phyloP scores from a whole-genome alignment of 2,797 vertebrate species.

The Cryptoprocta ferox region DNA sequence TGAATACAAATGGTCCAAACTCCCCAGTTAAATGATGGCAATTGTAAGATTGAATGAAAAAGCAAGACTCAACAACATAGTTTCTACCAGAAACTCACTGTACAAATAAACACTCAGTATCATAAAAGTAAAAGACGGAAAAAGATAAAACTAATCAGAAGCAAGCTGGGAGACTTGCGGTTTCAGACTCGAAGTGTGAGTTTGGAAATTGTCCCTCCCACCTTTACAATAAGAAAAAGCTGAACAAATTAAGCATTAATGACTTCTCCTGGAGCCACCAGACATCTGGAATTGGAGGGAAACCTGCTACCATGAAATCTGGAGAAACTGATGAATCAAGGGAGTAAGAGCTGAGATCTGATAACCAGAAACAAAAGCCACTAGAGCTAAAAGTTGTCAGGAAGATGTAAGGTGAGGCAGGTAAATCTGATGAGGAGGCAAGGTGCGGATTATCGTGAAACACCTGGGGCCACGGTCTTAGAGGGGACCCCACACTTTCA shows the following conservation, averaged over 20 bases:
- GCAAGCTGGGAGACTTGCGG: background rate
- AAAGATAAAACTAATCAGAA: background rate
- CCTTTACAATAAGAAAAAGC: background rate
- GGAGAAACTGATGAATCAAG: background rate
- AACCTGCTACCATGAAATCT: background rate
- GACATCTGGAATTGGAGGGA: background rate
- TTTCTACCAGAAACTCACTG: background rate
- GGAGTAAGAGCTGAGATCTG: background rate
- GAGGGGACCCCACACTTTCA: background rate
- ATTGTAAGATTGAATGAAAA: background rate
- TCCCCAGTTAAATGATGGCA: background rate
- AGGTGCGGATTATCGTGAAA: too few relatives aligned
- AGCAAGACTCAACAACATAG: background rate
- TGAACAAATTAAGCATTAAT: background rate
- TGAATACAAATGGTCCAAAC: background rate
- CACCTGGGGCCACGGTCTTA: background rate
- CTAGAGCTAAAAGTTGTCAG: background rate
- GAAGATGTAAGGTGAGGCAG: background rate
- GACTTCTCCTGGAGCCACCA: background rate
- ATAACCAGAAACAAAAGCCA: background rate
- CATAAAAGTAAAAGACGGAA: background rate
- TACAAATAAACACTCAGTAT: background rate
- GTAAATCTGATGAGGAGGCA: background rate
- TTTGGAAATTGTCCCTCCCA: background rate
- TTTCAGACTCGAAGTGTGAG: background rate